Evolutionary conservation across 2,113 vertebrate genomes (phyloP), one percentile per base, ranked within the genome.

Genomic region (Puntigrus tetrazona): DNA sequence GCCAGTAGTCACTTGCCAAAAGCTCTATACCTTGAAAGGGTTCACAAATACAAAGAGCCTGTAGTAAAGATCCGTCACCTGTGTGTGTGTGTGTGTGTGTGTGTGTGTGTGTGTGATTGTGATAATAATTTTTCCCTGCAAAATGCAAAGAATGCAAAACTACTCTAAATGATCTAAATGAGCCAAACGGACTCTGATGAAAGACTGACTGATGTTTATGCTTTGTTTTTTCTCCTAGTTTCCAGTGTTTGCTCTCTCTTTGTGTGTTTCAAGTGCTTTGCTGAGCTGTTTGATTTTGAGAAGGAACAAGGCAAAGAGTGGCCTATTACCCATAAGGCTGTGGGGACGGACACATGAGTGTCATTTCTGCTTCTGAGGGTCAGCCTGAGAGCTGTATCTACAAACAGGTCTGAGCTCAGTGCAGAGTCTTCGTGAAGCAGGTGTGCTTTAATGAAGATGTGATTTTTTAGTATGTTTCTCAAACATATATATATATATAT

Each of bases 1-100:
- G 76, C 90, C 91, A 85, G 90, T 87, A 70, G 88, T 89, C 91
- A 86, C 84, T 91, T 94, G 94, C 93, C 94, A 94, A 78, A 93
- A 76, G 65, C 90, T 77, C 90, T 92, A 84, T 87, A 91, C 86
- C 91, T 89, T 94, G 87, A 92, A 92, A 92, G 91, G 91, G 90
- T 86, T 85, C 67, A 47, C 75, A 70, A 93, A 92, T 92, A 92
- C 93, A 91, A 94, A 93, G 89, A 3, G 86, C 88, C 90, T 88
- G 84, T 92, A 86, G 81, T 90, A 93, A 92, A 86, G 91, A 55
- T 87, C 85, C 55, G 82, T 92, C 92, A 94, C 93, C 94, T 93
- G 92, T 90, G 87, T 89, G 88, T 90, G 90, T 85, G 78, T 78
- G 84, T 47, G 59, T 78, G 43, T 73, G 69, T 43, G 69, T 43